Evolutionary conservation across 2,113 vertebrate species (phyloP).

Genomic region (Colius striatus): DNA sequence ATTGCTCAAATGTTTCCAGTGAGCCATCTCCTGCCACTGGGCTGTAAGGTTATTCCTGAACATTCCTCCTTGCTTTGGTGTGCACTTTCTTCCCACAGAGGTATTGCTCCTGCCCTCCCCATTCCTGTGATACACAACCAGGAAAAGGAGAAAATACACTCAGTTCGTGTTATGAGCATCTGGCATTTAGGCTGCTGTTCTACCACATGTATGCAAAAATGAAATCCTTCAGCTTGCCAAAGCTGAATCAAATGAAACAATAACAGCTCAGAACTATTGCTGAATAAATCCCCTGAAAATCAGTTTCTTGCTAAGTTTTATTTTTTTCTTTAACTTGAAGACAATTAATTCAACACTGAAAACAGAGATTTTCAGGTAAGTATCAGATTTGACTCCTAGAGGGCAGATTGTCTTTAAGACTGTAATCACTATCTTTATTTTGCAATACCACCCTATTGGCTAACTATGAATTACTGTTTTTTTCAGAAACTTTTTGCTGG

Average conservation of each 20-base stretch:
- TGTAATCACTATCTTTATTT: neutral
- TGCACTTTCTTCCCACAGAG: constrained; percentile 10
- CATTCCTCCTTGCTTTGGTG: neutral
- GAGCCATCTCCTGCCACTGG: neutral
- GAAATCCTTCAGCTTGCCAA: neutral
- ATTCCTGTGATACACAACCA: neutral
- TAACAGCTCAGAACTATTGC: neutral
- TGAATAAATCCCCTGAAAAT: neutral
- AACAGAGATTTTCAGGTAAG: neutral
- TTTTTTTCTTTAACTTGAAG: neutral
- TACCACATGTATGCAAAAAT: neutral
- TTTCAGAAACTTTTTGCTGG: constrained; percentile 4
- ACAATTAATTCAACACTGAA: neutral
- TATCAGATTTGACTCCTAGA: neutral
- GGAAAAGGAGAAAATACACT: neutral
- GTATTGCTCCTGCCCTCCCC: neutral
- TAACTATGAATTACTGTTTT: neutral
- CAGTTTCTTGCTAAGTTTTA: neutral
- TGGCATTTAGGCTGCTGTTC: neutral
- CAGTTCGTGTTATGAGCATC: neutral
- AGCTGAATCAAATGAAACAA: neutral
- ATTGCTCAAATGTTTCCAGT: neutral
- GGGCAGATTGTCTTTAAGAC: neutral
- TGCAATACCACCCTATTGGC: neutral
- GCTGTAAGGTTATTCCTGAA: constrained; percentile 37